Evolutionary conservation across 2,113 vertebrate species (phyloP).

Genomic region (Lanius ludovicianus): DNA sequence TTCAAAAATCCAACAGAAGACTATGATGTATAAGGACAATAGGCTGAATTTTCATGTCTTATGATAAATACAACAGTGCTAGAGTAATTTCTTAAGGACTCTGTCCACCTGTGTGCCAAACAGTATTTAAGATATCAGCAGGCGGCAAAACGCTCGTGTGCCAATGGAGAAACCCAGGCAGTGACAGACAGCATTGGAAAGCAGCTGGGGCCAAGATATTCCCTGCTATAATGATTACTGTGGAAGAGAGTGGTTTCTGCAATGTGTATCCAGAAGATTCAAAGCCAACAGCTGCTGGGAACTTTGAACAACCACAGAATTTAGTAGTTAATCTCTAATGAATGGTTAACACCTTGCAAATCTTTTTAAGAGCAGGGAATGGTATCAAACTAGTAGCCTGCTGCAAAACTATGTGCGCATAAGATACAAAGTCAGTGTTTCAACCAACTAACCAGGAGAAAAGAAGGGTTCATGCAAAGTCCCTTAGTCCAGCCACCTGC

Average conservation of each 20-base stretch:
- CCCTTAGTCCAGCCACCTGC: not conserved
- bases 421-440: not conserved
- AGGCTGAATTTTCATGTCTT: not conserved
- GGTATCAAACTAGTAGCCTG: not conserved
- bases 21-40: not conserved
- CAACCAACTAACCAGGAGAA: not conserved
- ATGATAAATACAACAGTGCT: not conserved
- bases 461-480: not conserved
- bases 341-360: slow-evolving; percentile 44
- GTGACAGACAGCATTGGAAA: not conserved
- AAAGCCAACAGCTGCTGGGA: slow-evolving; percentile 23
- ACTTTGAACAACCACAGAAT: not conserved
- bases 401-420: rapidly evolving
- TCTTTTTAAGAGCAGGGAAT: not conserved
- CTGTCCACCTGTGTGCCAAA: not conserved
- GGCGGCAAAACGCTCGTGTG: not conserved
- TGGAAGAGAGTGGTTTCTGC: not conserved
- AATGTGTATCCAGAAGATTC: not conserved
- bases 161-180: not conserved
- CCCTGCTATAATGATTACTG: not conserved
- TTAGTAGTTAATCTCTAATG: not conserved
- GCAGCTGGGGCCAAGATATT: not conserved
- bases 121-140: not conserved
- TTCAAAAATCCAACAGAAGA: not conserved
- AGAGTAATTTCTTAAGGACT: not conserved